These are phyloP conservation scores for Saturnia japonica DNA, from an alignment of 2,888 invertebrate genomes.

Conservation along the genomic window DNA sequence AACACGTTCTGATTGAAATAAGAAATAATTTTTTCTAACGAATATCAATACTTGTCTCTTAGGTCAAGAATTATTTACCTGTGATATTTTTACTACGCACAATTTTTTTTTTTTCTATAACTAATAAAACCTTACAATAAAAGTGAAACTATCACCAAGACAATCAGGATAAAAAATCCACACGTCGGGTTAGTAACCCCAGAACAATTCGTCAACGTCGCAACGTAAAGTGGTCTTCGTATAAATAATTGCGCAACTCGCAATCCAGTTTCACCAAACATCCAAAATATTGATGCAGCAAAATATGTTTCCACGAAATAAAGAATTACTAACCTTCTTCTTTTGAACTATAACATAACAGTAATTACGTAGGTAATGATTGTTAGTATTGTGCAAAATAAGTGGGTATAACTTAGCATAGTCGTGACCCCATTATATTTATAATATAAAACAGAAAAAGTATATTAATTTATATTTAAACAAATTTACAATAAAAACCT, in stretches of 20 bases:
- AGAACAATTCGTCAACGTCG: slow-evolving; percentile 54
- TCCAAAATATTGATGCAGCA: slow-evolving; percentile 32
- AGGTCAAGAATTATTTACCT: background rate
- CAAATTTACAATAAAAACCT: too few relatives aligned
- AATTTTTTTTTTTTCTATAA: background rate
- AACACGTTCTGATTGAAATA: background rate
- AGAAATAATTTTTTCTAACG: background rate
- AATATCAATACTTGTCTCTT: background rate
- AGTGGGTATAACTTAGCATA: background rate
- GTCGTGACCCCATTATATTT: background rate
- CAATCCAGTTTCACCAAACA: slow-evolving; percentile 49
- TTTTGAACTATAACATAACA: background rate
- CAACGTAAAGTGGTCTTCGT: slow-evolving; percentile 42
- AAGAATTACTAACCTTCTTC: background rate
- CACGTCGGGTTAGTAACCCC: slow-evolving; percentile 50
- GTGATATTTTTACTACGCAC: background rate
- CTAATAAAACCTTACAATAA: background rate
- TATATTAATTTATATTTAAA: too few relatives aligned
- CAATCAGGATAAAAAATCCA: slow-evolving; percentile 19
- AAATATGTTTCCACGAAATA: slow-evolving; percentile 11
- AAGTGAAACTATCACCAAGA: background rate
- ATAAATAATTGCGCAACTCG: slow-evolving; percentile 53
- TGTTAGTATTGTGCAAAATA: background rate
- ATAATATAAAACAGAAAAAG: background rate
- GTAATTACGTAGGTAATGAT: slow-evolving; percentile 6